Base-by-base conservation (phyloP, 2,797 vertebrate genomes). In the Setipinna tenuifilis region DNA sequence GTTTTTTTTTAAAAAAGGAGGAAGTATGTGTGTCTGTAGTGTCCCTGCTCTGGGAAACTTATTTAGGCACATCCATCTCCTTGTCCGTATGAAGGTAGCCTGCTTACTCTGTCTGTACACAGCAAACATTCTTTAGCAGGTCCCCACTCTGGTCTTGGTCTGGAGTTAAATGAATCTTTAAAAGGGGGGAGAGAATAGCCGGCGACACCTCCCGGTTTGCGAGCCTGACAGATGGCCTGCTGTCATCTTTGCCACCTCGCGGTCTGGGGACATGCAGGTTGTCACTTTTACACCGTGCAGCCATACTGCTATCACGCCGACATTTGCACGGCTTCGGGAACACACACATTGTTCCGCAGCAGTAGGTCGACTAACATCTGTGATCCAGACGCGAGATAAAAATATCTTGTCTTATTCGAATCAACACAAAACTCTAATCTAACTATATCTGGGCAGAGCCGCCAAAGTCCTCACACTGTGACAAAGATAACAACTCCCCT, bases 161-260 rank as follows among this genome's bases (percentile, higher is more conserved):
- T 31, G 6, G 65, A 28, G n/a, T 35, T 35, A 17, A 71, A 71
- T 0, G 25, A 65, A 65, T 28, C 35, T 28, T 62, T 23, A 23
- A 62, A 65, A 31, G 25, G 12, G 28, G 62, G 12, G 28, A 23
- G 65, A 71, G 35, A 41, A 41, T 5, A 41, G 35, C 16, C 46
- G n/a, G 25, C 31, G 75, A 84, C 68, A 41, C 65, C 48, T 28
- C 41, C 35, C 1, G 83, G 68, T 87, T 82, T 48, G 50, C 44
- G 62, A 65, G 65, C 80, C 85, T 83, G 83, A 81, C 88, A 89
- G 87, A 88, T 89, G 87, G 88, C 83, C 23, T 21, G 31, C 83
- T 88, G 83, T 58, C 83, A 85, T 44, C 12, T 54, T 75, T 62
- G 57, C 78, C 82, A 82, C 86, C 82, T 71, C 58, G 41, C 44